Evolutionary conservation across 2,113 vertebrate species (phyloP).

Genomic region (Datnioides undecimradiatus): DNA sequence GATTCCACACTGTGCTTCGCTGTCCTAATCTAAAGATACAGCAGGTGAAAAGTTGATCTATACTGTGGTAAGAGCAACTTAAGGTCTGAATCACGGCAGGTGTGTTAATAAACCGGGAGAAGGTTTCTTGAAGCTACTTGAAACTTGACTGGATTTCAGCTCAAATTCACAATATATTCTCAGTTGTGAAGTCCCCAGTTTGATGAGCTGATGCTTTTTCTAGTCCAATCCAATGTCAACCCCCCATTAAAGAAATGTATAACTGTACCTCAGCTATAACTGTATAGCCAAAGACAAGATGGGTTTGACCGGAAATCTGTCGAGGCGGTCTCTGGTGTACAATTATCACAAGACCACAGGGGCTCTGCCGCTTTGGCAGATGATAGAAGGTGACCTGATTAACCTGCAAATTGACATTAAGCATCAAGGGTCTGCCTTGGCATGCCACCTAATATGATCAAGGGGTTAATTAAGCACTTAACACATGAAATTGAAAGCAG

Average conservation of each 20-base stretch:
- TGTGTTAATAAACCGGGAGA: not conserved
- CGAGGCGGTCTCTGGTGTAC: conserved; percentile 62
- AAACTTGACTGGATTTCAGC: not conserved
- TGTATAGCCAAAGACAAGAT: conserved; percentile 46
- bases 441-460: conserved; percentile 72
- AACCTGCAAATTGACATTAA: conserved; percentile 84
- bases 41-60: not conserved
- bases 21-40: not conserved
- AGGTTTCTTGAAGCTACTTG: not conserved
- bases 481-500: conserved; percentile 74
- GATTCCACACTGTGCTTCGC: not conserved
- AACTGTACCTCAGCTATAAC: conserved; percentile 13
- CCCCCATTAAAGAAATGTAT: conserved; percentile 27
- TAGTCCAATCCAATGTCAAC: conserved; percentile 11
- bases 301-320: conserved; percentile 58
- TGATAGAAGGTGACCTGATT: conserved; percentile 81
- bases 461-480: conserved; percentile 81
- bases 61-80: not conserved
- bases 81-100: not conserved
- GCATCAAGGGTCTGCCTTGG: conserved; percentile 73
- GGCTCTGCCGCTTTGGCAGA: conserved; percentile 70
- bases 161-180: not conserved
- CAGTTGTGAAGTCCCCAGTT: not conserved
- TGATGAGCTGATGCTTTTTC: conserved; percentile 16
- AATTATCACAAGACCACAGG: conserved; percentile 68